Evolutionary conservation across 2,888 invertebrate genomes (phyloP).

Genomic region (Eudemis profundana): DNA sequence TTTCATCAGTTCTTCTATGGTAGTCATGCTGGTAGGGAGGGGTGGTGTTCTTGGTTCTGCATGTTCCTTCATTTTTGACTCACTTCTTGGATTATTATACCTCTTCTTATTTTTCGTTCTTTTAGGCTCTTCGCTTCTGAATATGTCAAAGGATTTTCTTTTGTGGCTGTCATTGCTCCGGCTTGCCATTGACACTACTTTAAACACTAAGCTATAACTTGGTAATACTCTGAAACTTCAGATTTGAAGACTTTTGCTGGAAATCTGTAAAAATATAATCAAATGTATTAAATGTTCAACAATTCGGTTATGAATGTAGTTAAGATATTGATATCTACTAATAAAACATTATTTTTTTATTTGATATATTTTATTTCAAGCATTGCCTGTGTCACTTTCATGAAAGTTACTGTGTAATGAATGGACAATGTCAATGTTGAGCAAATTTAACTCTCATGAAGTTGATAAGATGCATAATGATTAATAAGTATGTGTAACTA

Average conservation of each 20-base stretch:
- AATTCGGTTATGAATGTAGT: not conserved
- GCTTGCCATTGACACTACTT: conserved; percentile 61
- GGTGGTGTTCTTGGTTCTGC: conserved; percentile 74
- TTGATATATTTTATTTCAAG: conserved; percentile 48
- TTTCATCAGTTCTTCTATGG: conserved; percentile 71
- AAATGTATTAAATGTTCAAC: conserved; percentile 43
- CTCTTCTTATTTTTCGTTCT: conserved; percentile 58
- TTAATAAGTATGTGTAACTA: conserved; percentile 70
- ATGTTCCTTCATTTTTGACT: conserved; percentile 50
- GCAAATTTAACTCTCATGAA: conserved; percentile 64
- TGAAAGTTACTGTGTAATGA: conserved; percentile 47
- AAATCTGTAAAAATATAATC: conserved; percentile 69
- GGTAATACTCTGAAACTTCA: conserved; percentile 35
- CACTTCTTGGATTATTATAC: conserved; percentile 52
- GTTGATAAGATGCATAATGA: conserved; percentile 61
- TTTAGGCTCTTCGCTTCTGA: conserved; percentile 56
- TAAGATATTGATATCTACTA: conserved; percentile 37
- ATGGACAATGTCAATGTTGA: conserved; percentile 15
- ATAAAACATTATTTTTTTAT: conserved; percentile 41
- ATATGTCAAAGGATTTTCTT: conserved; percentile 58
- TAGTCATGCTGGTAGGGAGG: conserved; percentile 61
- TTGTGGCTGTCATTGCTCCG: conserved; percentile 56
- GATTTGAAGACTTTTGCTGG: conserved; percentile 32
- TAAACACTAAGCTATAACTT: conserved; percentile 1
- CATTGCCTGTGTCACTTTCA: conserved; percentile 51